Percentiles rank a stretch among this genome's conserved stretches.
These are phyloP conservation scores for Ryuthela nishihirai DNA, from an alignment of 2,888 invertebrate genomes.

Conservation along the genomic window DNA sequence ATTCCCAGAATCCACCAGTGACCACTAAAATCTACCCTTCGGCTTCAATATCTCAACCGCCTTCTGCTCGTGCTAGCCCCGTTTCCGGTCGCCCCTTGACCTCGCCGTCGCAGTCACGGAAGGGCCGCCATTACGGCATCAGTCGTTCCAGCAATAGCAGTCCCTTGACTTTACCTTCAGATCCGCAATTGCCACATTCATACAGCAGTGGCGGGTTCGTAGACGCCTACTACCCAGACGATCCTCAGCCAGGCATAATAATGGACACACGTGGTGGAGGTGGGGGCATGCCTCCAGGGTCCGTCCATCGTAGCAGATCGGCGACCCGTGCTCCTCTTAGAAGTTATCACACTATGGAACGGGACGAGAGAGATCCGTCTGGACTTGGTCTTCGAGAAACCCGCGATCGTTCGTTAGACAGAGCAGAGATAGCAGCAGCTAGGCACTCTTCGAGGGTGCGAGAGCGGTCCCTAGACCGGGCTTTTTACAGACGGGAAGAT, in stretches of 20 bases:
- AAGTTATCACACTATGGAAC: conserved; percentile 61
- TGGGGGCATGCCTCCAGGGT: no score
- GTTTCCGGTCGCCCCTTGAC: conserved; percentile 31
- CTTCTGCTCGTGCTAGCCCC: conserved; percentile 41
- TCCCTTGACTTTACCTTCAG: conserved; percentile 39
- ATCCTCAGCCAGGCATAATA: conserved; percentile 7
- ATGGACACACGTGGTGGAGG: conserved; percentile 20
- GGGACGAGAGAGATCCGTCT: conserved; percentile 63
- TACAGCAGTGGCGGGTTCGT: conserved; percentile 37
- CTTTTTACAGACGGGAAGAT: conserved; percentile 36
- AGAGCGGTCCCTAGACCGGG: conserved; percentile 63
- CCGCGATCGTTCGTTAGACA: conserved; percentile 56
- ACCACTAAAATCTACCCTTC: conserved; percentile 32
- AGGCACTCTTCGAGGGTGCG: conserved; percentile 47
- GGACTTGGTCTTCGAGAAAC: conserved; percentile 63
- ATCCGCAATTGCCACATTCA: conserved; percentile 36
- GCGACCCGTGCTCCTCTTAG: conserved; percentile 47
- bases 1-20: conserved; percentile 10
- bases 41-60: conserved; percentile 42
- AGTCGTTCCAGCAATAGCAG: conserved; percentile 43
- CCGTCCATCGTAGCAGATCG: conserved; percentile 31
- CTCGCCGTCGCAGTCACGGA: conserved; percentile 21
- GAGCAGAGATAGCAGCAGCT: conserved; percentile 46
- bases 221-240: conserved; percentile 34
- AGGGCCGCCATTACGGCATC: conserved; percentile 38